phyloP scores from a whole-genome alignment of 2,113 vertebrate species.

The Budorcas taxicolor region DNA sequence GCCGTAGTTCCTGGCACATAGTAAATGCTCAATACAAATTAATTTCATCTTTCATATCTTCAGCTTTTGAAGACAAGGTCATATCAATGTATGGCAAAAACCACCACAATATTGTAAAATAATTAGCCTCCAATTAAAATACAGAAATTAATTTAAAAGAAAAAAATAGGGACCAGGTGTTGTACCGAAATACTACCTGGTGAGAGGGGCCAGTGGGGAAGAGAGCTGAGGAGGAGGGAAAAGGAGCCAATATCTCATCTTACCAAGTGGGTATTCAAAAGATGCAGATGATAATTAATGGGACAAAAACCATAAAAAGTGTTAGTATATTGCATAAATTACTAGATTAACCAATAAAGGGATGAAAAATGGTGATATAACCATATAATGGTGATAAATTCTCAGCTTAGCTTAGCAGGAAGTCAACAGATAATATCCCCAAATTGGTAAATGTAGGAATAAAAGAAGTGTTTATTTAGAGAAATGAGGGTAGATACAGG shows the following conservation, averaged over 20 bases:
- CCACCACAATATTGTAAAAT: background rate
- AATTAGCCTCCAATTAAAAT: background rate
- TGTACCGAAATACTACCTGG: background rate
- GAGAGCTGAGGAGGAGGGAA: background rate
- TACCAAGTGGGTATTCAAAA: slow-evolving; percentile 2
- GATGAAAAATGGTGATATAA: background rate
- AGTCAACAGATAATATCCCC: background rate
- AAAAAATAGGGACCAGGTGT: background rate
- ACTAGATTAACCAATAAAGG: slow-evolving; percentile 1
- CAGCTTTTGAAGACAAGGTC: background rate
- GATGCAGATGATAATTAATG: background rate
- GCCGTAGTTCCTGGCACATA: background rate
- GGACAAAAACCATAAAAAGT: background rate
- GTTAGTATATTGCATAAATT: background rate
- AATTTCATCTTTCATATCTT: background rate
- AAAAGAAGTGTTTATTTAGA: slow-evolving; percentile 29
- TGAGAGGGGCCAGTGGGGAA: background rate
- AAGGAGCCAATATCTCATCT: background rate
- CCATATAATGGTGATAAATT: background rate
- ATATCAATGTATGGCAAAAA: background rate
- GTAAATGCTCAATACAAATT: background rate
- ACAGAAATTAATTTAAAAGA: background rate
- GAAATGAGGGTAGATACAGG: background rate
- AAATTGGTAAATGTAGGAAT: background rate
- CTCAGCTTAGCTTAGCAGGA: background rate